These are phyloP conservation scores for Lophura swinhoii DNA, from an alignment of 2,797 vertebrate species.

Conservation along the genomic window DNA sequence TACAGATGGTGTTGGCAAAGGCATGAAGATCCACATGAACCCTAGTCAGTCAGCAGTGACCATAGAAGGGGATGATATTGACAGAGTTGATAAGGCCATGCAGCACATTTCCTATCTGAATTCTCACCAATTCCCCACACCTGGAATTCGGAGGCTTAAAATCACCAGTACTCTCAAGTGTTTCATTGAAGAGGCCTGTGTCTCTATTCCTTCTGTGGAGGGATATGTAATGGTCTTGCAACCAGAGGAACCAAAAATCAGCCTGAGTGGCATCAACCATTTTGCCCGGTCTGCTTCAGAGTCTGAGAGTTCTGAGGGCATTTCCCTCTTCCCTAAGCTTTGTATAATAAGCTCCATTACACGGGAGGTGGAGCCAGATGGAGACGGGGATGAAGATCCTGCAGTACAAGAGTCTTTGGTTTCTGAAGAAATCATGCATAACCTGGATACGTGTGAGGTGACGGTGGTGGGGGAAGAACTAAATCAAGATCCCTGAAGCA, in stretches of 20 bases:
- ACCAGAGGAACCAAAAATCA: slow-evolving; percentile 97
- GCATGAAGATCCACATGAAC: slow-evolving; percentile 91
- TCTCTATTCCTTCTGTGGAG: slow-evolving; percentile 87
- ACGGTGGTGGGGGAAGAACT: slow-evolving; percentile 92
- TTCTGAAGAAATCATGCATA: slow-evolving; percentile 98
- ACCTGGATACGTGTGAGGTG: slow-evolving; percentile 96
- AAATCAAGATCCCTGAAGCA: slow-evolving; percentile 80
- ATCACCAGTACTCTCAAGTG: slow-evolving; percentile 91
- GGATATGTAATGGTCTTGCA: slow-evolving; percentile 95
- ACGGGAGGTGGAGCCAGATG: slow-evolving; percentile 90
- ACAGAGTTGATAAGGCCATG: slow-evolving; percentile 92
- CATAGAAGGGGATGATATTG: slow-evolving; percentile 90
- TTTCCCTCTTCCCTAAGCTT: slow-evolving; percentile 94
- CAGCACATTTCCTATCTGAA: slow-evolving; percentile 95
- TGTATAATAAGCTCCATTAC: slow-evolving; percentile 97
- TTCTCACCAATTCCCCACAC: slow-evolving; percentile 96
- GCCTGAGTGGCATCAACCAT: slow-evolving; percentile 95
- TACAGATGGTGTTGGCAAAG: slow-evolving; percentile 85
- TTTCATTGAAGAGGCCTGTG: slow-evolving; percentile 89
- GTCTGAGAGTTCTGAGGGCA: slow-evolving; percentile 92
- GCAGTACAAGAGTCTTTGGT: slow-evolving; percentile 98
- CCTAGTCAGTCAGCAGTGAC: slow-evolving; percentile 90
- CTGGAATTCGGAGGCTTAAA: slow-evolving; percentile 91
- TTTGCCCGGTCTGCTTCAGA: slow-evolving; percentile 94
- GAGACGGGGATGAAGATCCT: slow-evolving; percentile 90